A percentile compares a stretch with the other conserved stretches of the same genome.
phyloP scores from a whole-genome alignment of 2,113 vertebrate genomes.

The Octodon degus region DNA sequence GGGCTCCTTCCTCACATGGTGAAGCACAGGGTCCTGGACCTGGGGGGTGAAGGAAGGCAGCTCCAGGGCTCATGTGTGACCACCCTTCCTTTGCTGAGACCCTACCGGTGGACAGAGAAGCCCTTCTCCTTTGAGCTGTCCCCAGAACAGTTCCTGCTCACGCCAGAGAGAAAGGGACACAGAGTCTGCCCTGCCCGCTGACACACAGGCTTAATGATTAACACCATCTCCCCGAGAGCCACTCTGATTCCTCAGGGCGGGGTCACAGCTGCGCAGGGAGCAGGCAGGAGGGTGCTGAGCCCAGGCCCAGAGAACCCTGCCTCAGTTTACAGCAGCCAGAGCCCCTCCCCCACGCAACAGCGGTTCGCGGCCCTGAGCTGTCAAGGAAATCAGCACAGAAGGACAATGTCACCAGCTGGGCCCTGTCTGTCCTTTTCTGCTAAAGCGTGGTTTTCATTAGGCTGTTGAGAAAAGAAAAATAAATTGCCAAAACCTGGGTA shows the following conservation, averaged over 20 bases:
- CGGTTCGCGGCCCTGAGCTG: not conserved
- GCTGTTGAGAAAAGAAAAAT: slow-evolving; percentile 44
- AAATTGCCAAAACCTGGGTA: not conserved
- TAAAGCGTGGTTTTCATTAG: slow-evolving; percentile 64
- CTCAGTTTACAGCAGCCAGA: not conserved
- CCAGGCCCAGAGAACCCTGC: not conserved
- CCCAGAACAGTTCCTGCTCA: rapidly evolving
- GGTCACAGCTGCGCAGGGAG: not conserved
- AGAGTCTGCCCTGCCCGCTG: too few species aligned
- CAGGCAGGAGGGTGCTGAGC: not conserved
- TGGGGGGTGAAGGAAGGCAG: rapidly evolving
- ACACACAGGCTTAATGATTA: not conserved
- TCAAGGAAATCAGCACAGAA: not conserved
- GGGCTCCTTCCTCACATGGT: rapidly evolving
- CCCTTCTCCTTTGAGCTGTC: rapidly evolving
- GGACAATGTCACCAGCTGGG: not conserved
- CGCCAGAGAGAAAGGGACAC: not conserved
- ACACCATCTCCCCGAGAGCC: not conserved
- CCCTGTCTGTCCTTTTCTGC: not conserved
- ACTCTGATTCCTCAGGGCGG: rapidly evolving
- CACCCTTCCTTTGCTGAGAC: not conserved
- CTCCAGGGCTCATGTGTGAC: not conserved
- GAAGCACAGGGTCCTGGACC: rapidly evolving
- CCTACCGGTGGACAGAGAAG: not conserved
- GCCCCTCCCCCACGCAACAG: not conserved